phyloP scores from a whole-genome alignment of 2,888 invertebrate genomes.

The Cephalotes varians region DNA sequence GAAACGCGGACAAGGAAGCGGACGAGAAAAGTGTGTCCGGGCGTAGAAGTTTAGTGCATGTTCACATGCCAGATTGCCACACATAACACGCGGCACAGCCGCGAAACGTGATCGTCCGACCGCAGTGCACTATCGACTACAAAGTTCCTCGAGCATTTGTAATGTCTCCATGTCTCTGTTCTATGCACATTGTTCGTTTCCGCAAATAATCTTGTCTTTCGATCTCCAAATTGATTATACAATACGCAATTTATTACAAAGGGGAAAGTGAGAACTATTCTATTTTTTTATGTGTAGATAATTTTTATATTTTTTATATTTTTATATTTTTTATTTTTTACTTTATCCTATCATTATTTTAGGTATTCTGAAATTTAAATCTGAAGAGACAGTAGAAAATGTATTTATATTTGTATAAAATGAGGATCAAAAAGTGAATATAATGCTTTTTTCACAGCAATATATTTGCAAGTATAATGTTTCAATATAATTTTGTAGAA shows the following conservation, averaged over 20 bases:
- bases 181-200: not conserved
- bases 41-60: conserved; percentile 59
- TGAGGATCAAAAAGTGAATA: not conserved
- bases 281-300: not conserved
- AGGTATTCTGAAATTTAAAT: conserved; percentile 8
- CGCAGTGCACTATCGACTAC: conserved; percentile 59
- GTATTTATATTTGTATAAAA: not conserved
- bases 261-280: too few species aligned
- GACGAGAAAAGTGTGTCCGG: conserved; percentile 15
- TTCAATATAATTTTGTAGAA: conserved; percentile 2
- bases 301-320: not conserved
- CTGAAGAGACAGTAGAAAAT: not conserved
- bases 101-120: conserved; percentile 69
- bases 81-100: conserved; percentile 63
- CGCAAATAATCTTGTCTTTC: not conserved
- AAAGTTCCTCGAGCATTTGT: conserved; percentile 61
- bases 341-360: not conserved
- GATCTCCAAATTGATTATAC: not conserved
- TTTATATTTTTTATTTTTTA: not conserved
- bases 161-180: conserved; percentile 21
- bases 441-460: not conserved
- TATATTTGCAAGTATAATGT: conserved; percentile 3
- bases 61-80: conserved; percentile 58
- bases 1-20: conserved; percentile 57
- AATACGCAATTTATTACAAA: not conserved